Conservation (phyloP, 2,888 invertebrate genomes). For the Eupelmus urozonus region DNA sequence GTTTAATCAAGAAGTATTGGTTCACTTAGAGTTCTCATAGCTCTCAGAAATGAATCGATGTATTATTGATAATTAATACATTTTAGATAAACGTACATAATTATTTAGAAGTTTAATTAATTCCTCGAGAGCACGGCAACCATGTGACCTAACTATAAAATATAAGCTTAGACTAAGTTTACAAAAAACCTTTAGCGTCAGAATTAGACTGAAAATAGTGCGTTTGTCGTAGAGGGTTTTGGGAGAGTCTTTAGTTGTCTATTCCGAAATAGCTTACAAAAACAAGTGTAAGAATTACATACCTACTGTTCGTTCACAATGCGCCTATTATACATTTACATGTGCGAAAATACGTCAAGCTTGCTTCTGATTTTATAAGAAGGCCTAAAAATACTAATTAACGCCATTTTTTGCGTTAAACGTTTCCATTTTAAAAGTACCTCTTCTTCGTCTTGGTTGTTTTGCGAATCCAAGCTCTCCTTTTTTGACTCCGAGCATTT, state of each 20-base stretch:
- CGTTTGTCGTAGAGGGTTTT: slow-evolving; percentile 53
- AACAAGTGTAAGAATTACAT: slow-evolving; percentile 1
- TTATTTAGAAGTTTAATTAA: too few species aligned
- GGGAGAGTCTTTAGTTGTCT: slow-evolving; percentile 52
- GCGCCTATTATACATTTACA: slow-evolving; percentile 2
- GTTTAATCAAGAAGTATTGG: too few species aligned
- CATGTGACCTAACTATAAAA: slow-evolving; percentile 40
- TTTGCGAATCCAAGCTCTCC: background rate
- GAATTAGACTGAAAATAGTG: slow-evolving; percentile 55
- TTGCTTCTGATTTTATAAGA: slow-evolving; percentile 5
- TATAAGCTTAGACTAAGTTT: slow-evolving; percentile 23
- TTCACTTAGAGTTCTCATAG: too few species aligned
- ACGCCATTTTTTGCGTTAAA: too few species aligned
- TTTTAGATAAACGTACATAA: too few species aligned
- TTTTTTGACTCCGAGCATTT: background rate
- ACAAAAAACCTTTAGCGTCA: slow-evolving; percentile 31
- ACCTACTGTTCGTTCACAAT: slow-evolving; percentile 24
- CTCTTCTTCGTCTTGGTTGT: background rate
- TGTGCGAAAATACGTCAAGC: background rate
- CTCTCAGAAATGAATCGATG: too few species aligned
- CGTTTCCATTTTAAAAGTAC: background rate
- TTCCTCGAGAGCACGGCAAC: slow-evolving; percentile 7
- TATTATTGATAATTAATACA: too few species aligned
- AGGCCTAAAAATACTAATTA: slow-evolving; percentile 37
- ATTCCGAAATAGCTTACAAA: slow-evolving; percentile 29